Evolutionary conservation across 2,888 invertebrate genomes (phyloP).

Genomic region (Lucinisca nassula): DNA sequence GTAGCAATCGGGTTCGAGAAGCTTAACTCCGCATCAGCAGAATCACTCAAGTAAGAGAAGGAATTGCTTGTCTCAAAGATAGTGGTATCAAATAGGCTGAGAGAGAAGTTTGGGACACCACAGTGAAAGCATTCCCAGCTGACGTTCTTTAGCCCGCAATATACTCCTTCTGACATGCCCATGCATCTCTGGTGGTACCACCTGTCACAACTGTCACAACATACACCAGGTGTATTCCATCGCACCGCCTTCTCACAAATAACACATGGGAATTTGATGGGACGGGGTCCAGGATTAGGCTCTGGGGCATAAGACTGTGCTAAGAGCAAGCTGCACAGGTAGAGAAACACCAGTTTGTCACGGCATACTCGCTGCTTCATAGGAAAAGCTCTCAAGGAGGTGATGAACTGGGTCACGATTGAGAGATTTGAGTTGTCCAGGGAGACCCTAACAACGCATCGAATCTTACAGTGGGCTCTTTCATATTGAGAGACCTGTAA

Average conservation of each 20-base stretch:
- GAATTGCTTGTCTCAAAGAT: not conserved
- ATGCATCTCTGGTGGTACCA: not conserved
- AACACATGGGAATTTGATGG: not conserved
- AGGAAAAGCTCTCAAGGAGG: not conserved
- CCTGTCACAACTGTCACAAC: not conserved
- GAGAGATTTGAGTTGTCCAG: not conserved
- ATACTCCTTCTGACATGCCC: not conserved
- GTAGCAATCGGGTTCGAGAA: not conserved
- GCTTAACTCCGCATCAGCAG: not conserved
- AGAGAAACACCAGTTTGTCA: not conserved
- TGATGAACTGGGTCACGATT: not conserved
- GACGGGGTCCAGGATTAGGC: not conserved
- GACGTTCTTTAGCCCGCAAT: not conserved
- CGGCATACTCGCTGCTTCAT: not conserved
- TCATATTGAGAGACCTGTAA: not conserved
- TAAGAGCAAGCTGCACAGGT: not conserved
- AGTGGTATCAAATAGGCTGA: not conserved
- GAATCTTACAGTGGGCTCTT: not conserved
- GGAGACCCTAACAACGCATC: not conserved
- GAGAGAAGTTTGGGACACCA: not conserved
- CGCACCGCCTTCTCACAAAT: not conserved
- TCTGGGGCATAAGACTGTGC: not conserved
- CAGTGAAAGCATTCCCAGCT: not conserved
- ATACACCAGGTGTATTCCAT: slow-evolving; percentile 3
- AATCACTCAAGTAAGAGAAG: not conserved